These are phyloP conservation scores for Colistium nudipinnis DNA, from an alignment of 2,113 vertebrate genomes.

Conservation along the genomic window DNA sequence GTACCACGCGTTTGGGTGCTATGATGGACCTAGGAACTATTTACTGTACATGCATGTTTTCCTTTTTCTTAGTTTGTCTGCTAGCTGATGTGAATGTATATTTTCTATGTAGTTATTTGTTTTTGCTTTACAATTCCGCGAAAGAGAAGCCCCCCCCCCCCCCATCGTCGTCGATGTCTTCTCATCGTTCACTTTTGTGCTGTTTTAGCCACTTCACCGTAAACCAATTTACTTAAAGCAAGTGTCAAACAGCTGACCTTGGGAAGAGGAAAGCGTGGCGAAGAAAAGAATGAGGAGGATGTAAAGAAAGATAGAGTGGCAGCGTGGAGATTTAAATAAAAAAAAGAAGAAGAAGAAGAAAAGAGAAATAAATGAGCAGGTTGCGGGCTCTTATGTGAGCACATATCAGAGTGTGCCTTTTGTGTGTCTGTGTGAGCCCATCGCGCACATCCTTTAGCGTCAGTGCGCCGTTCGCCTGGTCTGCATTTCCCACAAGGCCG, in stretches of 20 bases:
- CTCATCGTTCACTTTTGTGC: slow-evolving; percentile 36
- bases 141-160: too few relatives aligned
- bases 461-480: slow-evolving; percentile 47
- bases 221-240: slow-evolving; percentile 60
- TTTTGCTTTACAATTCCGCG: too few relatives aligned
- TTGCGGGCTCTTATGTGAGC: slow-evolving; percentile 35
- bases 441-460: slow-evolving; percentile 49
- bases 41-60: too few relatives aligned
- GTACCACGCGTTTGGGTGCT: too few relatives aligned
- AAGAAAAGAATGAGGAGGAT: neutral
- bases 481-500: slow-evolving; percentile 71
- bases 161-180: slow-evolving; percentile 20
- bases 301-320: neutral
- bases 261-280: slow-evolving; percentile 17
- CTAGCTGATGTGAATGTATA: too few relatives aligned
- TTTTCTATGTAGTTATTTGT: too few relatives aligned
- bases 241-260: slow-evolving; percentile 59
- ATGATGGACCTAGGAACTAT: too few relatives aligned
- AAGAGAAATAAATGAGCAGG: slow-evolving; percentile 40
- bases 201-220: slow-evolving; percentile 43
- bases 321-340: neutral
- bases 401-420: slow-evolving; percentile 20
- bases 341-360: neutral
- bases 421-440: slow-evolving; percentile 18
- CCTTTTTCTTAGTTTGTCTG: too few relatives aligned